phyloP scores from a whole-genome alignment of 2,113 vertebrate species.

The Otocyon megalotis region DNA sequence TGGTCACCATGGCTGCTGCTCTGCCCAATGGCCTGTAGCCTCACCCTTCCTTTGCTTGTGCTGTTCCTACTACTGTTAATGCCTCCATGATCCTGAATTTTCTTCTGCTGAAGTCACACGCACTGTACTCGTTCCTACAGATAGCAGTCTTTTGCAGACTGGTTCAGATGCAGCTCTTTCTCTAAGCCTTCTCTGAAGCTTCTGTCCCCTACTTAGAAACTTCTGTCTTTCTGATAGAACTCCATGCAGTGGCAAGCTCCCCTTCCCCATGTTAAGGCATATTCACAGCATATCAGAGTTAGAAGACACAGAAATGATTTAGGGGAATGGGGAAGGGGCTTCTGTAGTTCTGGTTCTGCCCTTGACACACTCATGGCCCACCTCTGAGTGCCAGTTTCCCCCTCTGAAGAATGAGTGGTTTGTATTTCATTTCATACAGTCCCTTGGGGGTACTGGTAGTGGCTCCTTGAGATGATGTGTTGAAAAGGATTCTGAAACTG shows the following conservation, averaged over 20 bases:
- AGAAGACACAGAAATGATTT: not conserved
- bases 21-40: not conserved
- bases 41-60: not conserved
- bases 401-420: not conserved
- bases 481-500: not conserved
- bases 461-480: not conserved
- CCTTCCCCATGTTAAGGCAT: too few species aligned
- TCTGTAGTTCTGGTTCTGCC: not conserved
- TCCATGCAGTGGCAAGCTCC: not conserved
- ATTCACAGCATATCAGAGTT: not conserved
- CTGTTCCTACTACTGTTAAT: not conserved
- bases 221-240: not conserved
- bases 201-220: not conserved
- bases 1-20: fast-evolving
- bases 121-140: not conserved
- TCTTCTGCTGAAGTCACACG: not conserved
- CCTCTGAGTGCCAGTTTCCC: not conserved
- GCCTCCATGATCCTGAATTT: not conserved
- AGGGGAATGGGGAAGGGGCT: not conserved
- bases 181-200: not conserved
- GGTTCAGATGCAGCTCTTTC: not conserved
- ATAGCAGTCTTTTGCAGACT: not conserved
- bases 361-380: not conserved
- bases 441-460: not conserved
- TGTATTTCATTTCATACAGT: not conserved